These are phyloP conservation scores for Psettodes erumei DNA, from an alignment of 2,113 vertebrate genomes.

Conservation along the genomic window DNA sequence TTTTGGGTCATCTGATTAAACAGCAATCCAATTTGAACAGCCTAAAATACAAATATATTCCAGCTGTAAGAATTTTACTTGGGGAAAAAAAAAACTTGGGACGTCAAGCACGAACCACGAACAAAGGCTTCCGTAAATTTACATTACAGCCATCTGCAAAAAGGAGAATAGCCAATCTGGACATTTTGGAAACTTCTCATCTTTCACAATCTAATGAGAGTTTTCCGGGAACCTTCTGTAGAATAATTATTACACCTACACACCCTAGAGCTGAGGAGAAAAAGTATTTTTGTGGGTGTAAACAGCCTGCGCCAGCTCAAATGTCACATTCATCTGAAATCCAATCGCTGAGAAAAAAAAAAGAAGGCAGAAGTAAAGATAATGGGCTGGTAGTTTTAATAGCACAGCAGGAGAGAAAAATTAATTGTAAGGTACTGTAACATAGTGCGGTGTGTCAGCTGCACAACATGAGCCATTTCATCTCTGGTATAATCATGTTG, in stretches of 20 bases:
- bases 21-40: conserved; percentile 30
- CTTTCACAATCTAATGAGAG: conserved; percentile 41
- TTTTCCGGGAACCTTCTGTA: conserved; percentile 67
- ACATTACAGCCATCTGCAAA: conserved; percentile 34
- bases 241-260: conserved; percentile 76
- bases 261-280: conserved; percentile 50
- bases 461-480: conserved; percentile 34
- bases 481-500: conserved; percentile 32
- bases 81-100: conserved; percentile 17
- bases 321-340: conserved; percentile 62
- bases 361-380: conserved; percentile 50
- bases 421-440: conserved; percentile 40
- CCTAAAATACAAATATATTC: conserved; percentile 30
- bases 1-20: conserved; percentile 63
- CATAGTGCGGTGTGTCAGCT: conserved; percentile 34
- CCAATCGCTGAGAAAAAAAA: conserved; percentile 43
- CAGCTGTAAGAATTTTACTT: background rate
- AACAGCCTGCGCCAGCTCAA: conserved; percentile 52
- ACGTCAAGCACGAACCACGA: background rate
- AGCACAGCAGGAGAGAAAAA: conserved; percentile 33
- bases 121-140: conserved; percentile 17
- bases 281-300: conserved; percentile 63
- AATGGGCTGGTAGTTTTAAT: conserved; percentile 26
- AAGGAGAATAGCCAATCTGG: conserved; percentile 45
- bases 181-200: conserved; percentile 50